Evolutionary conservation across 2,113 vertebrate species (phyloP).

Genomic region (Syrrhaptes paradoxus): DNA sequence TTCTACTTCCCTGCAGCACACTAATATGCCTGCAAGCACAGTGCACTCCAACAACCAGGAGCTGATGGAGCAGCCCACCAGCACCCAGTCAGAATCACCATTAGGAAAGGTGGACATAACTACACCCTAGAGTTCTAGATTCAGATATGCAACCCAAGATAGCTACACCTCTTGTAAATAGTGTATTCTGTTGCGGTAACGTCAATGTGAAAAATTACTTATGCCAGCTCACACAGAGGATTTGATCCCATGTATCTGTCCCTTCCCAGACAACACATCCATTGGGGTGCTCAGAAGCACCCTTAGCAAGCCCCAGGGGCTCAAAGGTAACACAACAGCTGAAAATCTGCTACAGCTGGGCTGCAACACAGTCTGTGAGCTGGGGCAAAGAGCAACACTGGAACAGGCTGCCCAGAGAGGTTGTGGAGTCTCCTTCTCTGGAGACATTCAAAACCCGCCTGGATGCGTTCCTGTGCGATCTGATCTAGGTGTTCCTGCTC

Average conservation of each 20-base stretch:
- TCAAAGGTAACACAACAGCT: background rate
- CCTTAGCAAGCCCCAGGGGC: background rate
- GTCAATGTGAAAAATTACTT: background rate
- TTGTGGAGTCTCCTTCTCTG: no score
- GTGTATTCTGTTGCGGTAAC: background rate
- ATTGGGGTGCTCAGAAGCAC: background rate
- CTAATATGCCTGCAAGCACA: background rate
- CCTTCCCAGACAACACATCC: background rate
- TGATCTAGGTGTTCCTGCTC: no score
- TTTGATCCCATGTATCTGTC: background rate
- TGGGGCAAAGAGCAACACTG: conserved; percentile 2
- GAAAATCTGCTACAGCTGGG: background rate
- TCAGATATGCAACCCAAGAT: background rate
- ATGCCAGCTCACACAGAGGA: background rate
- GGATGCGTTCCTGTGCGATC: no score
- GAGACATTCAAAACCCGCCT: no score
- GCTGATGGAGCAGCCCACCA: conserved; percentile 43
- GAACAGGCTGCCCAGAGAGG: no score
- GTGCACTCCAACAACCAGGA: background rate
- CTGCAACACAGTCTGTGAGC: conserved; percentile 32
- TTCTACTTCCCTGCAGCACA: background rate
- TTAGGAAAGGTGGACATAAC: background rate
- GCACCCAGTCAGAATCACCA: background rate
- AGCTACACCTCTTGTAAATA: background rate
- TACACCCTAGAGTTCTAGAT: background rate